These are phyloP conservation scores for Prochilodus magdalenae DNA, from an alignment of 2,113 vertebrate genomes.

Conservation along the genomic window DNA sequence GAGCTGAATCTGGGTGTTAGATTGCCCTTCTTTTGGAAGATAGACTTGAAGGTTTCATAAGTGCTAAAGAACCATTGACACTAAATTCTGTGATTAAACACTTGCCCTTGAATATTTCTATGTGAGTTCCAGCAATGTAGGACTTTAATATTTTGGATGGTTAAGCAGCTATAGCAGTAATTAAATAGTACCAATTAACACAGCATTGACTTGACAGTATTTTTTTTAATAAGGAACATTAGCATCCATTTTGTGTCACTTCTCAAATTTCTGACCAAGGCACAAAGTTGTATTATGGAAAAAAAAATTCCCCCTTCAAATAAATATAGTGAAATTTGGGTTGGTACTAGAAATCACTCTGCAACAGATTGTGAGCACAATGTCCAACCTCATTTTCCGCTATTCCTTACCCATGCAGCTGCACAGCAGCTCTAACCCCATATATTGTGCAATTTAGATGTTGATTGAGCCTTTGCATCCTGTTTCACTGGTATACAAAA, in stretches of 20 bases:
- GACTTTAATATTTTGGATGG: not conserved
- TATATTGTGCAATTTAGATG: slow-evolving; percentile 74
- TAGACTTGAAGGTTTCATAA: not conserved
- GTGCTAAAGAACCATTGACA: not conserved
- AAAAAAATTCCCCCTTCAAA: not conserved
- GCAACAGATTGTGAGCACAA: not conserved
- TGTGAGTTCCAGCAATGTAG: not conserved
- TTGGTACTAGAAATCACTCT: not conserved
- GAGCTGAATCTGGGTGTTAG: slow-evolving; percentile 63
- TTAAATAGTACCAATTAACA: slow-evolving; percentile 3
- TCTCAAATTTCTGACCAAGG: not conserved
- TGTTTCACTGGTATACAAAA: slow-evolving; percentile 67
- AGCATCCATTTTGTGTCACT: slow-evolving; percentile 10
- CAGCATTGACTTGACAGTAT: not conserved
- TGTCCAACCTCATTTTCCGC: slow-evolving; percentile 31
- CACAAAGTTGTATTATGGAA: slow-evolving; percentile 2
- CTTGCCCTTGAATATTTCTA: slow-evolving; percentile 8
- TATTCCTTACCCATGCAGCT: slow-evolving; percentile 62
- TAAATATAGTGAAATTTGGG: not conserved
- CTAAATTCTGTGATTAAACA: not conserved
- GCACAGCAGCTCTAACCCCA: slow-evolving; percentile 68
- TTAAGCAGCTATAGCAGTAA: not conserved
- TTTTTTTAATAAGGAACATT: not conserved
- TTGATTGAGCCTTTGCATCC: slow-evolving; percentile 78
- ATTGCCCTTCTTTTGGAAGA: slow-evolving; percentile 39